A percentile compares a stretch with the other conserved stretches of the same genome.
phyloP scores from a whole-genome alignment of 2,797 vertebrate species.

The Chrosomus eos region DNA sequence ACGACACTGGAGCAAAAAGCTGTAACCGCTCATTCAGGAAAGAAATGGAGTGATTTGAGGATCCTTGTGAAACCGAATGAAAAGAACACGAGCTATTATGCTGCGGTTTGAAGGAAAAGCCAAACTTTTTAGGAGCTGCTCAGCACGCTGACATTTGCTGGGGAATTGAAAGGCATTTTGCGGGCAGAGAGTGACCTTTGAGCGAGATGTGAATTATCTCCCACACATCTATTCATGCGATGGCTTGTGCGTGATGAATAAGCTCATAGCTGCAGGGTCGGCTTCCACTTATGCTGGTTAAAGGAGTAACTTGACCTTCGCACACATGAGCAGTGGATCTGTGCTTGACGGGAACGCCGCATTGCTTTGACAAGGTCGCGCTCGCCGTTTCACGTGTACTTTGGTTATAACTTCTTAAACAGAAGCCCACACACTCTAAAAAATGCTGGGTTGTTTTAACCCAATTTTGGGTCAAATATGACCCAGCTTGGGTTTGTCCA shows the following conservation, averaged over 20 bases:
- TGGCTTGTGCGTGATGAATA: constrained; percentile 73
- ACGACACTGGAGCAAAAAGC: neutral
- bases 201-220: constrained; percentile 60
- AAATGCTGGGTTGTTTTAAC: too few relatives aligned
- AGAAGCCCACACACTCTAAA: neutral
- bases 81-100: constrained; percentile 11
- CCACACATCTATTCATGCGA: constrained; percentile 69
- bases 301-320: constrained; percentile 69
- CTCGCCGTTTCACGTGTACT: neutral
- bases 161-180: constrained; percentile 51
- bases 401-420: neutral
- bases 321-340: neutral
- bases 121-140: constrained; percentile 43
- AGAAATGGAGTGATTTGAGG: constrained; percentile 9
- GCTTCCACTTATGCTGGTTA: constrained; percentile 61
- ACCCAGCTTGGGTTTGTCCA: too few relatives aligned
- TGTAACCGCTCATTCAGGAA: neutral
- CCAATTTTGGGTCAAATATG: too few relatives aligned
- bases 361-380: neutral
- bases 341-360: neutral
- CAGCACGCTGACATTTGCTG: constrained; percentile 63
- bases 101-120: neutral
- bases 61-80: constrained; percentile 15
- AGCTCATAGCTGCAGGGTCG: constrained; percentile 70
- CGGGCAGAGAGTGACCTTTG: constrained; percentile 73